Base-by-base conservation (phyloP, 1,140 invertebrate species). In the Drosophila orosa region DNA sequence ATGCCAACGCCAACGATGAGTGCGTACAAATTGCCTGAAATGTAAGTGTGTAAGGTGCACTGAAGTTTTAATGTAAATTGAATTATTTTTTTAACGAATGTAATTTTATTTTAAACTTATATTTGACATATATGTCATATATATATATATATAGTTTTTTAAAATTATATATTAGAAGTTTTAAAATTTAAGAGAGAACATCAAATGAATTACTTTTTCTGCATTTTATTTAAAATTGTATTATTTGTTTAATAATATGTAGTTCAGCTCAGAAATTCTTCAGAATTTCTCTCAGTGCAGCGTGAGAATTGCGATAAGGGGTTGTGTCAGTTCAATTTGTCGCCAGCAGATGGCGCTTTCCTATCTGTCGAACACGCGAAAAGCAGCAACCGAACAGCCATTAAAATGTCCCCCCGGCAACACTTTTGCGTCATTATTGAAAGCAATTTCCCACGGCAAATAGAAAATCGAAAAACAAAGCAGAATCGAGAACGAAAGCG, bases 361-460 rank as follows among this genome's bases (percentile, higher is more conserved):
- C 47, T 68, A 66, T 68, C 65, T 68, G 35, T 67, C 45, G 42
- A 73, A 63, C 57, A 52, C 61, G 47, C 50, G 13, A 54, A 54
- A 35, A 54, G 31, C 50, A 48, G 76, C 62, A 29, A 33, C 37
- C 52, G 31, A 81, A 45, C 44, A 52, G 37, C 60, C 42, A 60
- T 78, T 65, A 59, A 68, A 77, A 80, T 84, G 24, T 57, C 47
- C 77, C 74, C 56, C 35, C 45, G 45, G 55, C 67, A 78, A 77
- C 74, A 81, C 62, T 82, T 78, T 82, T 42, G 78, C 58, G 60
- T 74, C 55, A 75, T 67, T 85, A 82, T 74, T 60, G 58, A 63
- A 76, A 81, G 52, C 72, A 71, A 78, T 82, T 78, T 69, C 61
- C 50, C 61, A 35, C 31, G 29, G 33, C 44, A 75, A 83, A 75